Base-by-base conservation (phyloP, 1,140 invertebrate species). In the Megalonaias nervosa region DNA sequence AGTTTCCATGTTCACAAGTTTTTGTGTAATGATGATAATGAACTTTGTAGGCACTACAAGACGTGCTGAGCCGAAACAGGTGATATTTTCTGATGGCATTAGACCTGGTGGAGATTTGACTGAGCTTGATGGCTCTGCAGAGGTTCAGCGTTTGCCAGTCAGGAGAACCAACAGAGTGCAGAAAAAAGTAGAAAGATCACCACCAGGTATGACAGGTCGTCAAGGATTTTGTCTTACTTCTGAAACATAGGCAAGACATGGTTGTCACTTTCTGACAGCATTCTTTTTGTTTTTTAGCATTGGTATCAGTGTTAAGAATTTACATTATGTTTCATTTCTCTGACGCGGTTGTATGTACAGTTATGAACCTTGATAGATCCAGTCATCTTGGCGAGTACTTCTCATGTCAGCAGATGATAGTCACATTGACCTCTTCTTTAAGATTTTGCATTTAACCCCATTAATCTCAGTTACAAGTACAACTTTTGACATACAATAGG, bases 31-130 rank as follows among this genome's bases (percentile, higher is more conserved):
- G 17, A 48, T 31, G 16, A 38, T 21, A 57, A 17, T 62, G 60
- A 57, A 38, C 23, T 57, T 73, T 71, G 11, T 68, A 89, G 87
- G 87, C 21, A 84, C 81, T 71, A 82, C 81, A 31, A 75, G 82
- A 67, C 74, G 80, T 21, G 80, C 81, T 55, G 89, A 89, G 66
- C 87, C 86, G n/a, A 90, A 90, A 69, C 86, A 88, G 71, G 96
- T 97, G 14, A 97, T 97, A 93, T 97, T 97, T 89, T 97, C 95
- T 85, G 96, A 97, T 91, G 96, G 96, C 81, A 97, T 97, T 88
- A 93, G 96, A 82, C 96, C 96, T 75, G 96, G 96, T 77, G 96
- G 95, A 86, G 96, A 97, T 91, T 92, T 97, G 80, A 95, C 95
- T 74, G 95, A 96, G 88, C 91, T 95, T 72, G 95, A 90, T 80